phyloP scores from a whole-genome alignment of 2,888 invertebrate species.

The Platypus cylindrus region DNA sequence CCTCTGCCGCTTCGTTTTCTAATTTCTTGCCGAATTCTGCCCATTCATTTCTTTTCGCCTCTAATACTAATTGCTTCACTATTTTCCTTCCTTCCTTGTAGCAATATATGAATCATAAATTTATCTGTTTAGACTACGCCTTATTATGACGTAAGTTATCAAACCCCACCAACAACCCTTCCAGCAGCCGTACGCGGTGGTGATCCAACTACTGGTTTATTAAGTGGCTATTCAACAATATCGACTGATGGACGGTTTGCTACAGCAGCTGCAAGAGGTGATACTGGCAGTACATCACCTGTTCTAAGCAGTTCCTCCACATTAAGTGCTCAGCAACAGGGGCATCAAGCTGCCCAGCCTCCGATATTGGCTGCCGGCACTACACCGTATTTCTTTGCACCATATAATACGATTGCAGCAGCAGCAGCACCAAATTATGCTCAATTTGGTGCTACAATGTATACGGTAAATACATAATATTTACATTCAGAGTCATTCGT shows the following conservation, averaged over 20 bases:
- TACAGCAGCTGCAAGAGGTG: conserved; percentile 39
- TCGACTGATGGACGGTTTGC: conserved; percentile 53
- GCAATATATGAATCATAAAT: too few relatives aligned
- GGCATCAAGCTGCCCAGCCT: conserved; percentile 26
- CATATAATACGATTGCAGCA: conserved; percentile 47
- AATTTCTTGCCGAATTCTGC: too few relatives aligned
- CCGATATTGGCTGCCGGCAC: conserved; percentile 47
- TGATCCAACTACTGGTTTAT: conserved; percentile 51
- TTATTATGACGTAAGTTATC: conserved; percentile 65
- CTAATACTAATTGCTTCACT: too few relatives aligned
- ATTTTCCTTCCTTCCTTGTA: too few relatives aligned
- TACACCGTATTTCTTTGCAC: conserved; percentile 61
- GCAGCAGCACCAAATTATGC: conserved; percentile 44
- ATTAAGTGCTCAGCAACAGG: conserved; percentile 46
- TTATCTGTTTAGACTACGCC: conserved; percentile 35
- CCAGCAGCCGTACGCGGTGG: conserved; percentile 58
- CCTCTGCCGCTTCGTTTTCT: too few relatives aligned
- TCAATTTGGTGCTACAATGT: conserved; percentile 57
- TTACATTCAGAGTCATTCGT: too few relatives aligned
- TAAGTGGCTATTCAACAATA: conserved; percentile 53
- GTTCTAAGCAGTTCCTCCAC: conserved; percentile 51
- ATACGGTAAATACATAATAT: conserved; percentile 43
- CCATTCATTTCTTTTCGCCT: too few relatives aligned
- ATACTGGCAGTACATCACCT: conserved; percentile 71
- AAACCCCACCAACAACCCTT: conserved; percentile 58